These are phyloP conservation scores for Smutsia gigantea DNA, from an alignment of 2,797 vertebrate species.

Conservation along the genomic window DNA sequence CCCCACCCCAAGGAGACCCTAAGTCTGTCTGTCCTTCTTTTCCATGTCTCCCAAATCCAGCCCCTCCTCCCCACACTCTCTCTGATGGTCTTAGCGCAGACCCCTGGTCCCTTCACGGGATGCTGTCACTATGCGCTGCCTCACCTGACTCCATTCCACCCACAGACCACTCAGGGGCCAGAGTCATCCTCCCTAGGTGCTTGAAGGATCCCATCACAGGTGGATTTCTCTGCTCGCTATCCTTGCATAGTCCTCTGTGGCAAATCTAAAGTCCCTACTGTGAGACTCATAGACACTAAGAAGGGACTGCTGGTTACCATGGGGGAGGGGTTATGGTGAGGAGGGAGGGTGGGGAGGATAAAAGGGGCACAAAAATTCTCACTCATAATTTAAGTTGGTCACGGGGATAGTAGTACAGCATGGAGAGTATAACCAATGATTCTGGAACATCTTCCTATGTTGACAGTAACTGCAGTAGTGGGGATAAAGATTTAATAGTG, in stretches of 20 bases:
- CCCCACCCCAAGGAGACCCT: neutral
- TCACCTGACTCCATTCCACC: neutral
- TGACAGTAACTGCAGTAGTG: no score
- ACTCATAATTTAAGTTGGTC: no score
- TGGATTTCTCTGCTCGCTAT: neutral
- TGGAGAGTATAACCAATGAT: no score
- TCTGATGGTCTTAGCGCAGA: neutral
- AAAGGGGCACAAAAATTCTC: no score
- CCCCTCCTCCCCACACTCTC: neutral
- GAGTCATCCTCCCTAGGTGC: neutral
- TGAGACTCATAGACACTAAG: neutral
- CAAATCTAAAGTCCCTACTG: neutral
- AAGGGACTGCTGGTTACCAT: no score
- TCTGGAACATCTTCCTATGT: no score
- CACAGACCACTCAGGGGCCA: neutral
- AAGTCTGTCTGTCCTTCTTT: neutral
- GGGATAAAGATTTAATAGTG: no score
- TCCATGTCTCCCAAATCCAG: neutral
- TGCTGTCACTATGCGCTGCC: neutral
- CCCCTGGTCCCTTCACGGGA: rapidly evolving
- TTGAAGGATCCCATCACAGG: neutral
- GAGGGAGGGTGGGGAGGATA: no score
- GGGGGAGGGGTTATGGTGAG: no score
- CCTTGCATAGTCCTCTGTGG: neutral
- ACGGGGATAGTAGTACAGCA: no score